Evolutionary conservation across 1,140 invertebrate genomes (phyloP), one percentile per base, ranked within the genome.

Genomic region (Nephotettix cincticeps): DNA sequence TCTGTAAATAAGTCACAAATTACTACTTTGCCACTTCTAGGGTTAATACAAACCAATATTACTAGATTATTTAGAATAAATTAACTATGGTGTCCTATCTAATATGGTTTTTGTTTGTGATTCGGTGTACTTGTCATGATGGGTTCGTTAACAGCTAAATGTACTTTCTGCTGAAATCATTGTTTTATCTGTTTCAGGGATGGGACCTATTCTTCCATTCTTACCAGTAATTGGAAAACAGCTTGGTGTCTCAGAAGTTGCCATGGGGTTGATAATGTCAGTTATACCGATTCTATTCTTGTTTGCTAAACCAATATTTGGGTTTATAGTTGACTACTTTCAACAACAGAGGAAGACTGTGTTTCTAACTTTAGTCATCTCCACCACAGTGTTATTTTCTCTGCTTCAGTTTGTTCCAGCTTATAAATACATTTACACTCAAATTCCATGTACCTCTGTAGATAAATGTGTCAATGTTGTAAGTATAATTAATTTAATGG

Each of bases 131-230:
- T 11, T 56, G 51, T 56, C 9, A 21, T 9, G 4, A 11, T 56
- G 4, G 23, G 9, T 19, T 6, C 23, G 4, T 56, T 56, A 21
- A 11, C 23, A 9, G 9, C 6, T 11, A 14, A 56, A 56, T 56
- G 9, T 11, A 19, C 51, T 21, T 61, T 61, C 2, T 61, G n/a
- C 58, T 4, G 27, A 70, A n/a, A 27, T 61, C n/a, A 70, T 13
- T 13, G 1, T 27, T 17, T 70, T 74, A 77, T 45, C 71, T 68
- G 75, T 83, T 84, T 27, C 78, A 93, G 91, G 90, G 1, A 86
- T 92, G 82, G 91, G 91, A 1, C 91, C 91, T 1, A 86, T 93
- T 30, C 79, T 93, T 28, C 91, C 91, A 0, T 91, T 90, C 76
- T 78, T 92, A 64, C 83, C 88, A 45, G 90, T 93, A 17, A 89